A percentile compares a stretch with the other conserved stretches of the same genome.
These are phyloP conservation scores for Zonotrichia albicollis DNA, from an alignment of 2,797 vertebrate species.

Conservation along the genomic window DNA sequence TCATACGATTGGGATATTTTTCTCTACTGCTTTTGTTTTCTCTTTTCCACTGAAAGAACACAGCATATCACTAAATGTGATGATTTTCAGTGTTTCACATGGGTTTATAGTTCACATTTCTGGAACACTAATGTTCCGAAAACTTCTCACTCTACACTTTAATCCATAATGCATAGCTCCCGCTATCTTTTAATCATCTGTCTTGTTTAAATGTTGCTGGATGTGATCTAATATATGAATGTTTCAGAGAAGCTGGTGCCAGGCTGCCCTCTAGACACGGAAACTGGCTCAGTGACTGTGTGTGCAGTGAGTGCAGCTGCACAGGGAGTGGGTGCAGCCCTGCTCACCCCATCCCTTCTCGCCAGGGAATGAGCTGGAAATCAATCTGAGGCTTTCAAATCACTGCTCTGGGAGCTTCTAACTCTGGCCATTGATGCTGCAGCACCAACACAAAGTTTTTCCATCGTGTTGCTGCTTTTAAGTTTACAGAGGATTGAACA, in stretches of 20 bases:
- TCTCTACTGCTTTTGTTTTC: background rate
- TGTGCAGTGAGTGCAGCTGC: background rate
- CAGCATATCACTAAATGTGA: background rate
- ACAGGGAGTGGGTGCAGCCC: background rate
- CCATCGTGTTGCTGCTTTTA: background rate
- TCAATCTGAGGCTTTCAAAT: background rate
- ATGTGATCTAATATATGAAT: background rate
- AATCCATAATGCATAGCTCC: conserved; percentile 5
- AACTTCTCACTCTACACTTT: background rate
- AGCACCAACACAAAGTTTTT: background rate
- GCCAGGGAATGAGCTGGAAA: background rate
- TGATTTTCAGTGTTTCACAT: background rate
- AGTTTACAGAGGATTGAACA: background rate
- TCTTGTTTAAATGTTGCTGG: background rate
- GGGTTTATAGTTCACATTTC: conserved; percentile 13
- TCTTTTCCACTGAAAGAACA: background rate
- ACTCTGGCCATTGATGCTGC: background rate
- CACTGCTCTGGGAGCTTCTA: background rate
- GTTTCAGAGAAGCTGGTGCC: conserved; percentile 16
- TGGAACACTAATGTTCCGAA: background rate
- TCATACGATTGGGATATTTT: background rate
- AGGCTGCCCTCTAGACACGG: conserved; percentile 53
- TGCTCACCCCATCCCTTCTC: background rate
- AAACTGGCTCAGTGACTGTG: background rate
- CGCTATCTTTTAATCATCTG: background rate